These are phyloP conservation scores for Drosophila infuscata DNA, from an alignment of 2,888 invertebrate genomes.

Conservation along the genomic window DNA sequence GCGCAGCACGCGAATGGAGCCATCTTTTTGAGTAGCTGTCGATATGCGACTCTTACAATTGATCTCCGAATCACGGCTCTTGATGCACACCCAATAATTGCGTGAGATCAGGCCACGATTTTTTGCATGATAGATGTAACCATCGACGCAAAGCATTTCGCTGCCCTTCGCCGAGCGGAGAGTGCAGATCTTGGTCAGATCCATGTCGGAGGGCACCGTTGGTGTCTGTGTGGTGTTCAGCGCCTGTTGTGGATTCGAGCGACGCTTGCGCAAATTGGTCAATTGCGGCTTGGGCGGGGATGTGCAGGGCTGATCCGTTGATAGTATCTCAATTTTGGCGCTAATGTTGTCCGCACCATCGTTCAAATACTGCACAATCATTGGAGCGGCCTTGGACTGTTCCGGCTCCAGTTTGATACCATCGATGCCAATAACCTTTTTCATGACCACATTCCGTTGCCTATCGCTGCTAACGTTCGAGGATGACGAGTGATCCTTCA, in stretches of 20 bases:
- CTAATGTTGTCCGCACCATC: constrained; percentile 70
- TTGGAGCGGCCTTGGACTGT: constrained; percentile 44
- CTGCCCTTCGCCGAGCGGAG: constrained; percentile 82
- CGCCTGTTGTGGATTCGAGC: constrained; percentile 20
- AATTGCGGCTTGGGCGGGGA: constrained; percentile 58
- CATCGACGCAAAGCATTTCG: constrained; percentile 82
- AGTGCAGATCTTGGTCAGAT: constrained; percentile 76
- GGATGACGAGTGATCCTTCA: constrained; percentile 12
- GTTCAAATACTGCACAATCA: constrained; percentile 70
- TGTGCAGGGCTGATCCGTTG: constrained; percentile 23
- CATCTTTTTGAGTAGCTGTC: constrained; percentile 74
- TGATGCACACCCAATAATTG: constrained; percentile 83
- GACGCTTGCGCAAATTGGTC: constrained; percentile 56
- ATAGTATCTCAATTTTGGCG: constrained; percentile 65
- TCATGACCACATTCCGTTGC: constrained; percentile 51
- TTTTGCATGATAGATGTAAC: constrained; percentile 80
- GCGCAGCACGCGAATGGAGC: constrained; percentile 71
- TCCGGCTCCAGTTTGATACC: constrained; percentile 71
- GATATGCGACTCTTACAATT: constrained; percentile 81
- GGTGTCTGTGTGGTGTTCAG: constrained; percentile 2
- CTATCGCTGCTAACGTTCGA: neutral
- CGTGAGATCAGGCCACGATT: constrained; percentile 75
- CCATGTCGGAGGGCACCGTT: constrained; percentile 61
- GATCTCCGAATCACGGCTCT: constrained; percentile 73
- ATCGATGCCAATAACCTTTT: constrained; percentile 72